Evolutionary conservation across 2,888 invertebrate species (phyloP).

Genomic region (Neocrepidodera transversa): DNA sequence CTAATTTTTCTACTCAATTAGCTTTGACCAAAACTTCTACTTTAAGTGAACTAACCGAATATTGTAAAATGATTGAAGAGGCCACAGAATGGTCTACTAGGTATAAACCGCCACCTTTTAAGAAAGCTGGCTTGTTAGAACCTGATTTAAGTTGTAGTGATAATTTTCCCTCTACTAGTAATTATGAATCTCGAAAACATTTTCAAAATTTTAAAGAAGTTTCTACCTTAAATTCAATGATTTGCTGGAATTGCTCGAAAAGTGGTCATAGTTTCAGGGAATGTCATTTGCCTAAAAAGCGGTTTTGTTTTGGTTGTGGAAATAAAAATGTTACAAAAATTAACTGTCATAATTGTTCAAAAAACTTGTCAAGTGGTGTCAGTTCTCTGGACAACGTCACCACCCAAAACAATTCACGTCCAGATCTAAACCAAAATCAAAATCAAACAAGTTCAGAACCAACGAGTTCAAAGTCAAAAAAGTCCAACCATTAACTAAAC

Average conservation of each 20-base stretch:
- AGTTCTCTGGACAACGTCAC: conserved; percentile 3
- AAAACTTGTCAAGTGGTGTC: neutral
- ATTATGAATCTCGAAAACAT: too few species aligned
- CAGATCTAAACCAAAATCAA: neutral
- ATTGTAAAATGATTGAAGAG: conserved; percentile 15
- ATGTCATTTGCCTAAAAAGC: conserved; percentile 3
- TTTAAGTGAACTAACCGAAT: conserved; percentile 9
- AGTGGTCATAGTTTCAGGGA: neutral
- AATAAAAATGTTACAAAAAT: neutral
- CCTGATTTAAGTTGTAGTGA: too few species aligned
- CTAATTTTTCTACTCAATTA: conserved; percentile 10
- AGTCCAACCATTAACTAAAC: too few species aligned
- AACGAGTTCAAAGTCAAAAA: too few species aligned
- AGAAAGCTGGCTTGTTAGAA: too few species aligned
- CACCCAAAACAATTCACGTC: neutral
- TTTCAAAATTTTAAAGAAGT: neutral
- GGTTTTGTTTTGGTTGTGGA: conserved; percentile 21
- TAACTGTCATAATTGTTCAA: conserved; percentile 11
- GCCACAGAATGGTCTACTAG: neutral
- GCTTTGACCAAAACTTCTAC: conserved; percentile 11
- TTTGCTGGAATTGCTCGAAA: conserved; percentile 23
- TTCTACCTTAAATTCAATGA: conserved; percentile 2
- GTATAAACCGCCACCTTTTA: neutral
- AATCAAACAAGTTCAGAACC: neutral
- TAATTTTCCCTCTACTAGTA: too few species aligned